Base-by-base conservation (phyloP, 2,797 vertebrate species). In the Schizopygopsis pylzovi region DNA sequence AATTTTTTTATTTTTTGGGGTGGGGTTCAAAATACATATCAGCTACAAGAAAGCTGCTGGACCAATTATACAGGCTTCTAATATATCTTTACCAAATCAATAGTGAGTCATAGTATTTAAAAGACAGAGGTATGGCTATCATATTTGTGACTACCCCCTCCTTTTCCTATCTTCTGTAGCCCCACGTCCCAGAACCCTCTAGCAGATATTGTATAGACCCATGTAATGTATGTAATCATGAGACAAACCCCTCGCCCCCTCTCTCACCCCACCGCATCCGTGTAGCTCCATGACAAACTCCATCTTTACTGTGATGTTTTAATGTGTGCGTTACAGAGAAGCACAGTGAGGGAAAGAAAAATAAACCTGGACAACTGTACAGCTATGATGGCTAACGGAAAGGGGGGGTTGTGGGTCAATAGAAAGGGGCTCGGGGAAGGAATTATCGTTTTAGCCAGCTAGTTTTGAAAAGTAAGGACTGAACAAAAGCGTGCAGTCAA, bases 301-400 rank as follows among this genome's bases (percentile, higher is more conserved):
- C 93, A 94, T 95, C 92, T 95, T 89, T 93, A 95, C 95, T 95
- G 96, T 97, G 95, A 94, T 95, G 94, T 96, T 96, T 93, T 94
- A 95, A 94, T 94, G 95, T 96, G 96, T 96, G 95, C 92, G 63
- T 93, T 95, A 94, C 95, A 96, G 93, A 96, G 86, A 96, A 96
- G 94, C 90, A 91, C 93, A 94, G 93, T 93, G 94, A 93, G 91
- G 91, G 91, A 94, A 93, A 94, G 87, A 91, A 92, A 95, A 95
- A 96, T 97, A 97, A 97, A 96, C 96, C 97, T 97, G 96, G 96
- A 96, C 89, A 93, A 94, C 93, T 88, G 89, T 61, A 84, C 80
- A 84, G 84, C 77, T 76, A 82, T 54, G 83, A 90, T 9, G 18
- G 63, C 70, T 82, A 81, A 43, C 12, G n/a, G 33, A 70, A 73